These are phyloP conservation scores for Eueremaeus valkanovi DNA, from an alignment of 2,888 invertebrate species.

Conservation along the genomic window DNA sequence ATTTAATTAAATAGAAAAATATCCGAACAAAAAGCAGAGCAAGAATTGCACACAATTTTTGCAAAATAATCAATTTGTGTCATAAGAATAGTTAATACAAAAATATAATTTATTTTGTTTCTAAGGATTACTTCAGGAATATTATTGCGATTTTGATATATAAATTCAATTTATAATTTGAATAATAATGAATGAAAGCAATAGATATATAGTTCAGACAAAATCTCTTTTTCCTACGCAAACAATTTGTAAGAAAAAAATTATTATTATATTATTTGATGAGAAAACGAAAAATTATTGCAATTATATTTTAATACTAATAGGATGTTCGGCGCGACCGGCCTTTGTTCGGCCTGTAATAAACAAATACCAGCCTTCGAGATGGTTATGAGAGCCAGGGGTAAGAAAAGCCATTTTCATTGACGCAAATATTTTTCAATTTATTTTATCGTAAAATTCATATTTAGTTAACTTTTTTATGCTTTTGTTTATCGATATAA, in stretches of 20 bases:
- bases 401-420: constrained; percentile 8
- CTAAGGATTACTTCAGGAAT: not conserved
- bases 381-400: constrained; percentile 91
- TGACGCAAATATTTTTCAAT: not conserved
- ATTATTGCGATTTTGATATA: not conserved
- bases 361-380: constrained; percentile 91
- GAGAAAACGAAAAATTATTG: not conserved
- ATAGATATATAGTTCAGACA: not conserved
- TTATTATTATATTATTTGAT: not conserved
- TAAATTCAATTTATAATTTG: no score
- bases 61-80: constrained; percentile 7
- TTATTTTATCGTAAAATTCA: not conserved
- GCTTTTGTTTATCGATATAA: not conserved
- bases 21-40: not conserved
- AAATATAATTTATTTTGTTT: no score
- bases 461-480: not conserved
- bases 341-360: constrained; percentile 76
- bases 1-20: not conserved
- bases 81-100: not conserved
- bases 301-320: not conserved
- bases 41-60: not conserved
- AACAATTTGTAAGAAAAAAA: not conserved
- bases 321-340: constrained; percentile 48
- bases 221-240: not conserved
- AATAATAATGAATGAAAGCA: not conserved